phyloP scores from a whole-genome alignment of 2,797 vertebrate species.

The Sylvia borin region DNA sequence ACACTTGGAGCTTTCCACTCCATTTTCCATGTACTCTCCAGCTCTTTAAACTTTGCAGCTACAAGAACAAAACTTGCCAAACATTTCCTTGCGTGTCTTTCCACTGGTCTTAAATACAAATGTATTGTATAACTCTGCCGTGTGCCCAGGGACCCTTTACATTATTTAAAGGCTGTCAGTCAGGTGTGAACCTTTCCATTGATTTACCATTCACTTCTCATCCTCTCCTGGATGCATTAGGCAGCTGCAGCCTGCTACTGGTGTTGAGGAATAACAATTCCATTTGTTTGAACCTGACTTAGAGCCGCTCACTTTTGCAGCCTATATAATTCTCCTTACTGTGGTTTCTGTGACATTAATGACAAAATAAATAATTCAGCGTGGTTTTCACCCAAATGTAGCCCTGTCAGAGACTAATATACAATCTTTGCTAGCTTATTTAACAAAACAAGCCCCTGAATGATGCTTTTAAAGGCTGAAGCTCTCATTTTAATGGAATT shows the following conservation, averaged over 20 bases:
- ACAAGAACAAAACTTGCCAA: background rate
- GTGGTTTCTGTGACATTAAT: conserved; percentile 49
- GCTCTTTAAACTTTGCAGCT: background rate
- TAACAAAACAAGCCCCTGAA: conserved; percentile 25
- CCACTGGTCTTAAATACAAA: conserved; percentile 17
- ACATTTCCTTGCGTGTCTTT: background rate
- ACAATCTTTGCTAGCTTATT: conserved; percentile 31
- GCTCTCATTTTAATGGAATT: conserved; percentile 18
- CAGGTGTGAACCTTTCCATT: conserved; percentile 58
- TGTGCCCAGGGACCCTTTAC: conserved; percentile 4
- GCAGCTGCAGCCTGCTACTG: background rate
- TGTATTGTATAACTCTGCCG: background rate
- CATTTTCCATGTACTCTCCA: background rate
- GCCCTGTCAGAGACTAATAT: conserved; percentile 37
- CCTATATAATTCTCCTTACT: conserved; percentile 31
- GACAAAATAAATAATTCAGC: conserved; percentile 71
- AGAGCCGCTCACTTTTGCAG: background rate
- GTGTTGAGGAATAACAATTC: conserved; percentile 45
- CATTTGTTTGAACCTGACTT: conserved; percentile 27
- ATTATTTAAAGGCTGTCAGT: conserved; percentile 56
- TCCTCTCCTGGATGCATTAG: conserved; percentile 44
- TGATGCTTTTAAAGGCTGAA: conserved; percentile 2
- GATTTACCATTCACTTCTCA: conserved; percentile 56
- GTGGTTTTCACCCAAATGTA: conserved; percentile 40
- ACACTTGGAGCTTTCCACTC: background rate